These are phyloP conservation scores for Trematocara marginatum DNA, from an alignment of 2,113 vertebrate species.

Conservation along the genomic window DNA sequence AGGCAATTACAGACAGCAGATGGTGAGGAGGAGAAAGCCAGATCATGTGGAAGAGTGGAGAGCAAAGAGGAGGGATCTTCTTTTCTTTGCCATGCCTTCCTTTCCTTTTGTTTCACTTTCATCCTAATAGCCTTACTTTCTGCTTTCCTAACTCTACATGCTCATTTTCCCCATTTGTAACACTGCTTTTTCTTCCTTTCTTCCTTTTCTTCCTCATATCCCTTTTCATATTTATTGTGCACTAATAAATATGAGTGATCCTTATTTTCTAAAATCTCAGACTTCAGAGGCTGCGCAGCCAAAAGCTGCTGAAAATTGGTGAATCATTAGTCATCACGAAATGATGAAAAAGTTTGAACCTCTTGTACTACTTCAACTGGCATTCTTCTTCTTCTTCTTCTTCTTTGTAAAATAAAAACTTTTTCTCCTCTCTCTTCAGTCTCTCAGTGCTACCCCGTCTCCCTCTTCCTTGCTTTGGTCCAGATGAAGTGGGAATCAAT, in stretches of 20 bases:
- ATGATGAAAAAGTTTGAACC: not conserved
- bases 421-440: not conserved
- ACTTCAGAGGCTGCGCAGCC: not conserved
- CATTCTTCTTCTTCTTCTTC: not conserved
- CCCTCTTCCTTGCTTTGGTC: slow-evolving; percentile 25
- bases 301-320: not conserved
- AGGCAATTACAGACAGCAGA: slow-evolving; percentile 46
- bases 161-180: not conserved
- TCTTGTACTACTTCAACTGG: slow-evolving; percentile 6
- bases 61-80: not conserved
- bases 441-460: not conserved
- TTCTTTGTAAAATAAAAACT: not conserved
- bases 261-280: not conserved
- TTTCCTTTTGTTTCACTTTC: slow-evolving; percentile 17
- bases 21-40: slow-evolving; percentile 34
- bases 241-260: not conserved
- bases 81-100: not conserved
- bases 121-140: not conserved
- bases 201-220: not conserved
- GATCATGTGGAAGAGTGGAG: slow-evolving; percentile 22
- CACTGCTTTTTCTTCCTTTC: not conserved
- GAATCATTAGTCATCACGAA: not conserved
- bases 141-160: not conserved
- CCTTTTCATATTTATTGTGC: not conserved
- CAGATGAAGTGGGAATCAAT: slow-evolving; percentile 67